Base-by-base conservation (phyloP, 1,140 invertebrate genomes). In the Metaphire vulgaris region DNA sequence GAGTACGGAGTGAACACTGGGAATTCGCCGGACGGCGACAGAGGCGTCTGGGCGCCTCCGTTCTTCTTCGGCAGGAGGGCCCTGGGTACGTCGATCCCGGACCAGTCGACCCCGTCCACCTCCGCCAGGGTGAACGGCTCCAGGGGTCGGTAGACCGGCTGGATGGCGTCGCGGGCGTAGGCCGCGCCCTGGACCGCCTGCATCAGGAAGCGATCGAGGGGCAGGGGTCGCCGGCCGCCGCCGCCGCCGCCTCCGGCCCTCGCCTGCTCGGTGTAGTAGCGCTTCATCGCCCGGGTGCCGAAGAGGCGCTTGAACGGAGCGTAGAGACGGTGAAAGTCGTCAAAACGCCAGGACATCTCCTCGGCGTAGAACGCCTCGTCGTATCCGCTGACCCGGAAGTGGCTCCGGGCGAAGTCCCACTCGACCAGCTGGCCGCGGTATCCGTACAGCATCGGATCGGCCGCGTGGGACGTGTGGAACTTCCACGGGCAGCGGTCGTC, bases 241-340 rank as follows among this genome's bases (percentile, higher is more conserved):
- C n/a, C n/a, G n/a, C n/a, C n/a, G 21, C 41, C 21, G 41, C 6
- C 41, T 6, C 41, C 41, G 41, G 41, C 6, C 41, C 41, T 56
- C 21, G 41, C 41, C 41, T 56, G 41, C 41, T 56, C 41, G 6
- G 41, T 56, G 28, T 31, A 29, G 34, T 75, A 78, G 6, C 31
- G 34, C 26, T 26, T 33, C 77, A 78, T 67, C 1, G 56, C 72
- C 16, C 68, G 28, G 21, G 33, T 16, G n/a, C 73, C 72, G 21
- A 78, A 31, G 1, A 78, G 73, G 12, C 73, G 66, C 30, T 16
- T 21, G 69, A 76, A 78, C 0, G 77, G 77, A 26, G 31, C 26
- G 32, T 78, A 78, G 26, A 74, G 33, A 29, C 77, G 66, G 69
- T 74, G 73, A 30, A 78, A 65, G 29, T 75, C 73, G 31, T 78